Conservation (phyloP, 2,113 vertebrate genomes). For the Morone saxatilis region DNA sequence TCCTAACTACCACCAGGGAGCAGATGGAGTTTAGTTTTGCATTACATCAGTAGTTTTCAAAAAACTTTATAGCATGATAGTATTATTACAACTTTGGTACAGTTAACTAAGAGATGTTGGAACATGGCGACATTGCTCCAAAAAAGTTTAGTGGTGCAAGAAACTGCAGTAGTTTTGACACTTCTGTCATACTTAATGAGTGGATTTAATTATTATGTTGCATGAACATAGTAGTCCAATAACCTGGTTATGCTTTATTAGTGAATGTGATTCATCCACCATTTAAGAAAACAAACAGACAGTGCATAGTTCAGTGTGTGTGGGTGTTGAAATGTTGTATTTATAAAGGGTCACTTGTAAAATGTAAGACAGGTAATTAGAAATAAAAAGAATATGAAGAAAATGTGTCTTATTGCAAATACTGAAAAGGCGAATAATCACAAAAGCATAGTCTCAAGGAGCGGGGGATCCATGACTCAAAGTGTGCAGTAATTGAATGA, state of each 20-base stretch:
- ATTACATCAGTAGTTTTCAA: background rate
- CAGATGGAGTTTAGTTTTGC: background rate
- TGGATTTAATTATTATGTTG: background rate
- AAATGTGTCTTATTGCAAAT: background rate
- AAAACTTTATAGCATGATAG: background rate
- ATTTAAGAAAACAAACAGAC: background rate
- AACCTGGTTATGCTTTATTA: background rate
- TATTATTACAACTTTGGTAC: too few relatives aligned
- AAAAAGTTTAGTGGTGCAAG: background rate
- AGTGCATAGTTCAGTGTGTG: background rate
- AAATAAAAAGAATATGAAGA: background rate
- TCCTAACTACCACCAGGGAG: background rate
- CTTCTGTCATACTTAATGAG: background rate
- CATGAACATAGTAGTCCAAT: background rate
- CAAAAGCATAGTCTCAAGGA: background rate
- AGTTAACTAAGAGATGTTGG: background rate
- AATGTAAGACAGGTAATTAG: background rate
- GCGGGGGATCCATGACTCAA: background rate
- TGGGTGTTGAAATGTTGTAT: background rate
- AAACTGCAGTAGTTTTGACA: background rate
- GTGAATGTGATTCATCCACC: background rate
- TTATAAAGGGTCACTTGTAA: background rate
- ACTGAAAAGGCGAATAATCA: background rate
- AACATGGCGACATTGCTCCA: background rate
- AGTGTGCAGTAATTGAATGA: background rate